Conservation (phyloP, 2,797 vertebrate species). For the Pteronotus mesoamericanus region DNA sequence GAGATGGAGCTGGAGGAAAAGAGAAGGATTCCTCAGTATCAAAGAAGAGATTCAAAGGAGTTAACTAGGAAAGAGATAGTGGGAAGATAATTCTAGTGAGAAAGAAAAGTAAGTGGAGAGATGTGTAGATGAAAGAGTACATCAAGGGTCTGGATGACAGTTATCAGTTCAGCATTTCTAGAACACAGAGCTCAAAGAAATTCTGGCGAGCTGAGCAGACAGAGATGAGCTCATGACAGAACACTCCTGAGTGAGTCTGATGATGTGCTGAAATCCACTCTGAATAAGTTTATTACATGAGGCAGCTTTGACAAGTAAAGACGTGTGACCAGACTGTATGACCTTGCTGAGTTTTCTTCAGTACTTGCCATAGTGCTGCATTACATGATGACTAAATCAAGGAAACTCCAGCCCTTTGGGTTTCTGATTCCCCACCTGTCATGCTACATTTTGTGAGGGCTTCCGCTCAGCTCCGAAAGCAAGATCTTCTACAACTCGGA, state of each 20-base stretch:
- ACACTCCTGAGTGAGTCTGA: not conserved
- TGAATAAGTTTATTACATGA: not conserved
- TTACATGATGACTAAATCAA: not conserved
- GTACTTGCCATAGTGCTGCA: not conserved
- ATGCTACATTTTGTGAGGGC: not conserved
- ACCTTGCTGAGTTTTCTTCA: not conserved
- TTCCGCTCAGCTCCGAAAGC: not conserved
- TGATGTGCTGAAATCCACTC: not conserved
- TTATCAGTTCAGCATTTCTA: constrained; percentile 13
- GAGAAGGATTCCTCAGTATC: not conserved
- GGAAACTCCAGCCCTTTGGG: not conserved
- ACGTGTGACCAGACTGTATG: not conserved
- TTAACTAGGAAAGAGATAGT: not conserved
- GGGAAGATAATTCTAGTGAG: not conserved
- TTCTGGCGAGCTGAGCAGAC: not conserved
- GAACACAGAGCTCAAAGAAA: not conserved
- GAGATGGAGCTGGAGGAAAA: not conserved
- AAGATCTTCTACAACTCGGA: not conserved
- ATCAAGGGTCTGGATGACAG: not conserved
- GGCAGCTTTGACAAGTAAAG: not conserved
- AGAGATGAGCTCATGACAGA: constrained; percentile 1
- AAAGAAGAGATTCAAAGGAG: not conserved
- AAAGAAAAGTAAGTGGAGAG: not conserved
- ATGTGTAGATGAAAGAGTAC: not conserved
- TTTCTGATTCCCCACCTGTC: not conserved